Evolutionary conservation across 2,888 invertebrate genomes (phyloP), one percentile per base, ranked within the genome.

Genomic region (Linnaemya tessellans): DNA sequence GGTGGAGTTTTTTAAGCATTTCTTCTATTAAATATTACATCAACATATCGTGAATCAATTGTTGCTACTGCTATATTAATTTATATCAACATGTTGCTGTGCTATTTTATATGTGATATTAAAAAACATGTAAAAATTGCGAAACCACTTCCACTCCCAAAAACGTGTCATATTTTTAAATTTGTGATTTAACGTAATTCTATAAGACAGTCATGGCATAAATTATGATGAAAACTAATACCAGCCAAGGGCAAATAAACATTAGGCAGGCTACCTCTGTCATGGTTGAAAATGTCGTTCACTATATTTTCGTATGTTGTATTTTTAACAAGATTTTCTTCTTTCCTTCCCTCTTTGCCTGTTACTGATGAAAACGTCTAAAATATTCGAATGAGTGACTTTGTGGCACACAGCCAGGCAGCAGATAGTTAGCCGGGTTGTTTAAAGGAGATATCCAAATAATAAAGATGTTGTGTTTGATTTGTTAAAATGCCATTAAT

Each of bases 181-280:
- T 58, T 60, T 68, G 38, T 51, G 51, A 77, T 38, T 58, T 22
- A 25, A 51, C 67, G 13, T 41, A 41, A 51, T 64, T 80, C 65
- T 86, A 95, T 91, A 95, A 94, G 92, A 94, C 94, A 91, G 94
- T 93, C 94, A 95, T 94, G 88, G 95, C 94, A 91, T 95, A 95
- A 90, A 94, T 93, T 91, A 95, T 93, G 91, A 95, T 94, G 90
- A 95, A 93, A 90, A 95, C 94, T 91, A 95, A 94, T 91, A 95
- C 93, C 91, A 95, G 93, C 95, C 95, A 95, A 90, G 95, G 95
- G 89, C 94, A 94, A 89, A 95, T 93, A 90, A 95, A 93, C 92
- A 95, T 94, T 93, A 95, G 93, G 91, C 95, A 95, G 91, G 94
- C 93, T 22, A 91, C 91, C 88, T 92, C 92, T 78, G 91, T 88